A percentile compares a stretch with the other conserved stretches of the same genome.
Evolutionary conservation across 2,888 invertebrate genomes (phyloP).

Genomic region (Thymelicus lineola): DNA sequence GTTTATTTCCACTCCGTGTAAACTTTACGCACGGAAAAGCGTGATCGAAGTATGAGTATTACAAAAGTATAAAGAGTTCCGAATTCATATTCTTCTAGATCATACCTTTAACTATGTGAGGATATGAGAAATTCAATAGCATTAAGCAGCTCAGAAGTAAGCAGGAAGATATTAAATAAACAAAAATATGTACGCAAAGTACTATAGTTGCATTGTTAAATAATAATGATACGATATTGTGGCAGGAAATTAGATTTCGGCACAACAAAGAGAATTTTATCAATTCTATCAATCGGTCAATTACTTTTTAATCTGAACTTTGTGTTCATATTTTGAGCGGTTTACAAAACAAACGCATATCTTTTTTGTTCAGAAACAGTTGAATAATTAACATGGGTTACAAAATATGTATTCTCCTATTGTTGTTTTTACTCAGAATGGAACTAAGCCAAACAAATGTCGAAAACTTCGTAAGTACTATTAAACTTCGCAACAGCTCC

Average conservation of each 20-base stretch:
- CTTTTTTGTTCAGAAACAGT: background rate
- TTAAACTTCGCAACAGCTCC: slow-evolving; percentile 26
- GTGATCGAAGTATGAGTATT: too few species aligned
- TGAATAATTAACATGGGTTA: slow-evolving; percentile 9
- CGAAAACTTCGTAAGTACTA: slow-evolving; percentile 58
- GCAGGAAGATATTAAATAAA: slow-evolving; percentile 67
- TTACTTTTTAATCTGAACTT: slow-evolving; percentile 10
- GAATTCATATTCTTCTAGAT: too few species aligned
- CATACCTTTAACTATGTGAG: too few species aligned
- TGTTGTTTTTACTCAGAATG: slow-evolving; percentile 46
- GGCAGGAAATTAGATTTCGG: slow-evolving; percentile 38
- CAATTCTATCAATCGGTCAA: slow-evolving; percentile 10
- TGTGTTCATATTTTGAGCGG: background rate
- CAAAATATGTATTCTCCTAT: slow-evolving; percentile 6
- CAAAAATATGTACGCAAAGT: slow-evolving; percentile 22
- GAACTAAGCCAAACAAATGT: slow-evolving; percentile 50
- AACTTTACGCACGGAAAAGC: too few species aligned
- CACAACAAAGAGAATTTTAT: slow-evolving; percentile 23
- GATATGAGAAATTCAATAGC: too few species aligned
- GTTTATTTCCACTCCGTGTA: too few species aligned
- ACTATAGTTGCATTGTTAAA: slow-evolving; percentile 10
- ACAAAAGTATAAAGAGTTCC: too few species aligned
- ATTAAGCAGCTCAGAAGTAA: too few species aligned
- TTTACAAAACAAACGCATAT: background rate
- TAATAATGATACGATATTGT: slow-evolving; percentile 4